Evolutionary conservation across 2,797 vertebrate genomes (phyloP).

Genomic region (Erpetoichthys calabaricus): DNA sequence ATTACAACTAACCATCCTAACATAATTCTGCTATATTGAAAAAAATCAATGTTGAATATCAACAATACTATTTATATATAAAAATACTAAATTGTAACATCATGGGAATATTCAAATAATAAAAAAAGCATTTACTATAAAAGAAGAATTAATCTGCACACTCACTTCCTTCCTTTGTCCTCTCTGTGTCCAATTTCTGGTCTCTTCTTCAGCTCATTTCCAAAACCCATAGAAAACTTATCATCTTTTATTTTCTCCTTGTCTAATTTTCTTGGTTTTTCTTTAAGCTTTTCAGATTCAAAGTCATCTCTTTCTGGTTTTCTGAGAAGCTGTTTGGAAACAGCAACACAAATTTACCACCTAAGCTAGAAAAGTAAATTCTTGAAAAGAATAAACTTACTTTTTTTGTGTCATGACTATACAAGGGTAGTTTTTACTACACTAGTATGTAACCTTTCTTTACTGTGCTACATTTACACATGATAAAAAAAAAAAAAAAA

Average conservation of each 20-base stretch:
- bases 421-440: slow-evolving; percentile 15
- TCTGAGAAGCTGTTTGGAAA: slow-evolving; percentile 72
- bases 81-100: no score
- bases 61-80: no score
- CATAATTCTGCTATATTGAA: no score
- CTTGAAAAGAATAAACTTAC: slow-evolving; percentile 15
- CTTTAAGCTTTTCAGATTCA: slow-evolving; percentile 73
- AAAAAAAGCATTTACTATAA: no score
- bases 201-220: slow-evolving; percentile 56
- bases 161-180: slow-evolving; percentile 74
- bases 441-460: neutral
- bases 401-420: slow-evolving; percentile 15
- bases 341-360: neutral
- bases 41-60: no score
- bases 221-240: slow-evolving; percentile 35
- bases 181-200: slow-evolving; percentile 71
- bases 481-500: no score
- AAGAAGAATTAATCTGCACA: slow-evolving; percentile 6
- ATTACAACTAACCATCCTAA: no score
- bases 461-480: no score
- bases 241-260: slow-evolving; percentile 70
- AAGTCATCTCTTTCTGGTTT: slow-evolving; percentile 81
- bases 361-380: slow-evolving; percentile 11
- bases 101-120: no score
- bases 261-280: slow-evolving; percentile 76